A percentile compares a stretch with the other conserved stretches of the same genome.
phyloP scores from a whole-genome alignment of 2,888 invertebrate species.

The Herminia tarsipennalis region DNA sequence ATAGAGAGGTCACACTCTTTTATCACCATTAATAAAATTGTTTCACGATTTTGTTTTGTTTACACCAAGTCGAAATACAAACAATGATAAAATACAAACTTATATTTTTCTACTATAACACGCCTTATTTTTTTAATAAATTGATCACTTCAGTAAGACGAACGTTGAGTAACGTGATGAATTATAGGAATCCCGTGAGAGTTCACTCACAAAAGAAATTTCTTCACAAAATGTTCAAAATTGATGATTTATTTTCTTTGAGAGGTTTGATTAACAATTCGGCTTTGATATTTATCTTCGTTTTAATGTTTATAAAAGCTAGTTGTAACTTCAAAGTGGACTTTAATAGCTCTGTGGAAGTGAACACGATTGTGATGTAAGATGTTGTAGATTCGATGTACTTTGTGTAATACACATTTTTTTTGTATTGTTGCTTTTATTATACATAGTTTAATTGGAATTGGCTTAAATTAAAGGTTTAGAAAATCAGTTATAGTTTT shows the following conservation, averaged over 20 bases:
- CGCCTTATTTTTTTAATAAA: conserved; percentile 34
- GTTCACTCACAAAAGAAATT: conserved; percentile 30
- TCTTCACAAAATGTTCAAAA: conserved; percentile 25
- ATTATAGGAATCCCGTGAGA: conserved; percentile 32
- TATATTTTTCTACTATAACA: neutral
- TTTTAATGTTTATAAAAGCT: neutral
- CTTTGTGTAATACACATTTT: too few species aligned
- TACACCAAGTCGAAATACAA: too few species aligned
- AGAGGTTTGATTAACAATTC: conserved; percentile 1
- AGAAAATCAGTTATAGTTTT: too few species aligned
- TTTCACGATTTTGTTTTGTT: too few species aligned
- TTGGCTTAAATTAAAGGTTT: too few species aligned
- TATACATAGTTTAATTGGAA: too few species aligned
- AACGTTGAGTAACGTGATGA: conserved; percentile 38
- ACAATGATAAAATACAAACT: conserved; percentile 6
- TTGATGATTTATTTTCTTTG: conserved; percentile 27
- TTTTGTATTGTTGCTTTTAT: too few species aligned
- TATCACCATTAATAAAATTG: too few species aligned
- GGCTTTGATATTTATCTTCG: conserved; percentile 4
- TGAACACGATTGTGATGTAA: too few species aligned
- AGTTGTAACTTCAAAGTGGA: neutral
- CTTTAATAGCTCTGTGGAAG: too few species aligned
- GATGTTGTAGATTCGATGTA: too few species aligned
- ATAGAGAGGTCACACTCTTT: too few species aligned
- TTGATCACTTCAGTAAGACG: conserved; percentile 39